Conservation (phyloP, 64 coral and sea anemone species). For the Hydrozoanthus tunicans region DNA sequence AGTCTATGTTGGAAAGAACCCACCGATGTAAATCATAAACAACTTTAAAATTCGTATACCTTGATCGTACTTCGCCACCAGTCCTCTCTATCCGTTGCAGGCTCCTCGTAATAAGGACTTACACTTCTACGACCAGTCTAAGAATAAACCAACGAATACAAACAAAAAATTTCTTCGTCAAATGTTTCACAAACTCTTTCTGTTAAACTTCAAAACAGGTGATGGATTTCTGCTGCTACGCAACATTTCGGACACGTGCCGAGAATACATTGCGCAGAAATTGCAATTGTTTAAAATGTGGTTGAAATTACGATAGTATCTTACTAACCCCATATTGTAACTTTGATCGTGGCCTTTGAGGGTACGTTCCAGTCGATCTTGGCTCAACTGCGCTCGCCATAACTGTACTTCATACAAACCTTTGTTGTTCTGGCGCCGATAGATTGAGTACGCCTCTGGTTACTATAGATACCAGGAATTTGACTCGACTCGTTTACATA, state of each 20-base stretch:
- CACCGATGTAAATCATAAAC: neutral
- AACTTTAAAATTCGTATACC: conserved; percentile 15
- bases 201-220: neutral
- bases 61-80: conserved; percentile 97
- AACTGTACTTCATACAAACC: conserved; percentile 26
- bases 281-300: neutral
- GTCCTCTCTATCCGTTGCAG: conserved; percentile 87
- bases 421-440: neutral
- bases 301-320: neutral
- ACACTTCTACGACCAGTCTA: conserved; percentile 82
- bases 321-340: conserved; percentile 32
- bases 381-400: conserved; percentile 26
- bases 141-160: neutral
- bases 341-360: conserved; percentile 57
- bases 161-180: neutral
- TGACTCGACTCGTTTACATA: conserved; percentile 4
- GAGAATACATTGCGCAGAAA: neutral
- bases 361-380: conserved; percentile 55
- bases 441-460: conserved; percentile 22
- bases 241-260: neutral
- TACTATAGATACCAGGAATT: conserved; percentile 30
- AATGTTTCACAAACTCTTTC: neutral
- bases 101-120: conserved; percentile 89
- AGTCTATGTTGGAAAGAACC: neutral
- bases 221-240: neutral